phyloP scores from a whole-genome alignment of 2,113 vertebrate genomes.

The Lasiurus cinereus region DNA sequence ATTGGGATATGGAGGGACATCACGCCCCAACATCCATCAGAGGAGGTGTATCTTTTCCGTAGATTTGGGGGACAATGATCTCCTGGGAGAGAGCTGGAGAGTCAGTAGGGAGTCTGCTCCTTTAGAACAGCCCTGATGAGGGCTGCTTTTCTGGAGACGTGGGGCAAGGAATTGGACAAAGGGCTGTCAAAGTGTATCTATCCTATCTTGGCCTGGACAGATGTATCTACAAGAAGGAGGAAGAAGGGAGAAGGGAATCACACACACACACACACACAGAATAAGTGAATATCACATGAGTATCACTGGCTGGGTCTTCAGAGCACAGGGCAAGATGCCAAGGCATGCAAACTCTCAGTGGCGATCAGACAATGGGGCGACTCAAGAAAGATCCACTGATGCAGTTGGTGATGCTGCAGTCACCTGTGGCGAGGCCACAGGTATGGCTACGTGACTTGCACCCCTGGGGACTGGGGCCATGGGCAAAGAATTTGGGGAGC shows the following conservation, averaged over 20 bases:
- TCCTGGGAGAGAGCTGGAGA: constrained; percentile 8
- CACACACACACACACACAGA: too few species aligned
- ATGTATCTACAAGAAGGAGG: neutral
- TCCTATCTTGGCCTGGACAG: constrained; percentile 31
- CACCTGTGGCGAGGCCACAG: neutral
- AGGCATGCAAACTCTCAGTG: neutral
- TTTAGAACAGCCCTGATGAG: constrained; percentile 4
- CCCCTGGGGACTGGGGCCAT: neutral
- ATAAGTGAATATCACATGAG: neutral
- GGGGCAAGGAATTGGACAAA: constrained; percentile 11
- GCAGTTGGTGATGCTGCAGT: rapidly evolving
- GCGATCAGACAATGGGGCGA: neutral
- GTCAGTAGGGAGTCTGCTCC: constrained; percentile 4
- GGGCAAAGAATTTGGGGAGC: neutral
- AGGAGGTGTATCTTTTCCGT: constrained; percentile 48
- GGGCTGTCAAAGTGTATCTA: neutral
- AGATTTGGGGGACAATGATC: constrained; percentile 9
- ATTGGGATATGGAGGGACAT: neutral
- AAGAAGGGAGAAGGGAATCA: too few species aligned
- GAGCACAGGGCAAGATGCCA: neutral
- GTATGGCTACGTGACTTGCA: neutral
- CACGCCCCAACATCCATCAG: neutral
- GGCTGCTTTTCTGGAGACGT: constrained; percentile 12
- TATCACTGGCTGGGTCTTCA: neutral
- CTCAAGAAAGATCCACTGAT: neutral